Conservation (phyloP, 2,113 vertebrate genomes). For the Microcebus lehilahytsara region DNA sequence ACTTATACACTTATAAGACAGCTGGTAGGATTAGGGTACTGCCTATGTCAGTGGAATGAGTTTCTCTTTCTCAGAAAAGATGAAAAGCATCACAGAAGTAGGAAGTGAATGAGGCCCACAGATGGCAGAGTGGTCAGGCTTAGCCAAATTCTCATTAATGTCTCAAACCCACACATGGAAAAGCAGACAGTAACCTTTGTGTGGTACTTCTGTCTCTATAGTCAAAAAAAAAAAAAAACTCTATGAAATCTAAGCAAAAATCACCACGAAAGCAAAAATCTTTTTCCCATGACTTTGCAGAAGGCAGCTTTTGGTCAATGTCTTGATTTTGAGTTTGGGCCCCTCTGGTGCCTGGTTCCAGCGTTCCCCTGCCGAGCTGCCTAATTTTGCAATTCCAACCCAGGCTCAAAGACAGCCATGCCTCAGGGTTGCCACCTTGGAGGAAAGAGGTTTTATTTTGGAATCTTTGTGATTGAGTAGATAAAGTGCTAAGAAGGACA, state of each 20-base stretch:
- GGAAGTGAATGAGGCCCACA: constrained; percentile 58
- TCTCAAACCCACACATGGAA: constrained; percentile 65
- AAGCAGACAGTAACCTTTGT: constrained; percentile 64
- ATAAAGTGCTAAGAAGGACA: background rate
- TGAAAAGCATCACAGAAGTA: constrained; percentile 2
- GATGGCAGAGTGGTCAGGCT: constrained; percentile 69
- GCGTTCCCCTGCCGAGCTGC: background rate
- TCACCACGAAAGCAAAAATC: background rate
- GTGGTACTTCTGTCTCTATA: constrained; percentile 39
- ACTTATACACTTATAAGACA: background rate
- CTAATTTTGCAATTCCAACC: background rate
- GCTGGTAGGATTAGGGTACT: background rate
- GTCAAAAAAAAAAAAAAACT: background rate
- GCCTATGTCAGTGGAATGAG: background rate
- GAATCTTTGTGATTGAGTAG: background rate
- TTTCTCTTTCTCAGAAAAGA: constrained; percentile 26
- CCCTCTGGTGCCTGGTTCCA: background rate
- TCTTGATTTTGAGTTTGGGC: background rate
- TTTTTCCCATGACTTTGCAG: background rate
- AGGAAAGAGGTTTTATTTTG: background rate
- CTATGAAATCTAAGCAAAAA: background rate
- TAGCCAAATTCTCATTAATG: constrained; percentile 71
- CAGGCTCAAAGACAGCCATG: background rate
- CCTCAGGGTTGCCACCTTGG: background rate
- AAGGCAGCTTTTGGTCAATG: background rate